Base-by-base conservation (phyloP, 1,140 invertebrate genomes). In the Formica exsecta region DNA sequence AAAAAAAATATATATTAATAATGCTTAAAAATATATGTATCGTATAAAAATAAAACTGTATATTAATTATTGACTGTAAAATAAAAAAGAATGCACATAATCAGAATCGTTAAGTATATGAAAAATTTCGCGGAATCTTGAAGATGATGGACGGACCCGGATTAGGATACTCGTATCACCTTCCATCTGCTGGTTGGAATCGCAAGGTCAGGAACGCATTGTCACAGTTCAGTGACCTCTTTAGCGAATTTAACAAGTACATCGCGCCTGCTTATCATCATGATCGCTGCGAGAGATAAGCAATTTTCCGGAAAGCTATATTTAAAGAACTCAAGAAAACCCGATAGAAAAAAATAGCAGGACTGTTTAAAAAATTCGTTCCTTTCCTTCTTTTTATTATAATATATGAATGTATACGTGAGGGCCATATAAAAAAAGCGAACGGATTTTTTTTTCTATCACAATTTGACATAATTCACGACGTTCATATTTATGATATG, bases 211-310 rank as follows among this genome's bases (percentile, higher is more conserved):
- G 97, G 91, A 98, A 97, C 94, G 96, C 96, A 48, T 93, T 98
- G 59, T 97, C 98, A 11, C 98, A 99, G 93, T 98, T 98, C 91
- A 98, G 98, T 93, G 98, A 99, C 94, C 94, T 99, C 54, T 99
- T 99, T 94, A 99, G 98, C 93, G 98, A 99, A 95, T 99, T 99
- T 93, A 98, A 98, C 93, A 98, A 98, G 95, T 98, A 99, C 92
- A 98, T 99, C 79, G 98, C 98, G 25, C 98, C 98, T 41, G 98
- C 98, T 85, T 99, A 99, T 95, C 98, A 99, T 94, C 98, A 99
- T 96, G 98, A 99, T 93, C 96, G 98, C 71, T 99, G 98, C 94
- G 98, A 99, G 96, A 97, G 98, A 98, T 98, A 96, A 88, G 11
- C 5, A 8, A 76, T 41, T 41, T 41, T 4, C 22, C 0, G 13